Evolutionary conservation across 2,797 vertebrate species (phyloP).

Genomic region (Danionella dracula): DNA sequence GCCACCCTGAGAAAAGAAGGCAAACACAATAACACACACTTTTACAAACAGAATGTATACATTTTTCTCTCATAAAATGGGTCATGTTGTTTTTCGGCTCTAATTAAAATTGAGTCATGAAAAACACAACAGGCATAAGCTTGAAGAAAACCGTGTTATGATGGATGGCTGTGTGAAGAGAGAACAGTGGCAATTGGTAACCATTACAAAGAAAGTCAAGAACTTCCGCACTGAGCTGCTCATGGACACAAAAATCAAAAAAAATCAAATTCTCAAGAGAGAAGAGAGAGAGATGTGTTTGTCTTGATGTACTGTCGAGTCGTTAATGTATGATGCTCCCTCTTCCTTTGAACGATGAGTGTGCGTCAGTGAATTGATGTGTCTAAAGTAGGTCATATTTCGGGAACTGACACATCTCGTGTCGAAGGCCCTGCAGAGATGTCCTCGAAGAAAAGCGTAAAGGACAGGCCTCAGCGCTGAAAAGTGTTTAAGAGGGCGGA

Average conservation of each 20-base stretch:
- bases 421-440: slow-evolving; percentile 70
- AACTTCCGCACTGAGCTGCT: slow-evolving; percentile 60
- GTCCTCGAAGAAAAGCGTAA: slow-evolving; percentile 54
- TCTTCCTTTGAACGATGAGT: slow-evolving; percentile 6
- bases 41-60: slow-evolving; percentile 56
- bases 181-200: slow-evolving; percentile 24
- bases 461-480: neutral
- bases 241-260: slow-evolving; percentile 42
- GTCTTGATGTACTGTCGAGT: slow-evolving; percentile 23
- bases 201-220: slow-evolving; percentile 66
- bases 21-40: slow-evolving; percentile 49
- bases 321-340: slow-evolving; percentile 23
- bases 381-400: slow-evolving; percentile 74
- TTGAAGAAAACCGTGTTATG: slow-evolving; percentile 24
- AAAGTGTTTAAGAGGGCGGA: slow-evolving; percentile 29
- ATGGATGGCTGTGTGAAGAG: slow-evolving; percentile 7
- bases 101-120: slow-evolving; percentile 60
- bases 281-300: no score
- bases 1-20: slow-evolving; percentile 61
- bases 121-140: slow-evolving; percentile 59
- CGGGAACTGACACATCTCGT: slow-evolving; percentile 71
- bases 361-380: slow-evolving; percentile 13
- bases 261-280: slow-evolving; percentile 33
- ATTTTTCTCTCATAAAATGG: slow-evolving; percentile 70
- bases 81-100: slow-evolving; percentile 73